Evolutionary conservation across 2,113 vertebrate species (phyloP).

Genomic region (Ptyas mucosa): DNA sequence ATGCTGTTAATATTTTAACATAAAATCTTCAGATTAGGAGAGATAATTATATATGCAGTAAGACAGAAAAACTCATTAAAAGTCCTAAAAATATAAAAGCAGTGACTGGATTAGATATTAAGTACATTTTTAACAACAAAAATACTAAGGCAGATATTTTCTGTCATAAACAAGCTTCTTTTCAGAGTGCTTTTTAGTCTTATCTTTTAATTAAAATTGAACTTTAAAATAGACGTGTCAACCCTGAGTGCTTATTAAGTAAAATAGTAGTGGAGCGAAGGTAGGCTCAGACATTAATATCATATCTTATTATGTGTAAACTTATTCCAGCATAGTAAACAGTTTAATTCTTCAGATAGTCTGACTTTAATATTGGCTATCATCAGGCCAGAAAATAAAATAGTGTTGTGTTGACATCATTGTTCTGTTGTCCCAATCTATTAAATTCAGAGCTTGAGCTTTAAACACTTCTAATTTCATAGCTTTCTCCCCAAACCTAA

Average conservation of each 20-base stretch:
- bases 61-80: slow-evolving; percentile 43
- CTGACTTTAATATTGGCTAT: slow-evolving; percentile 33
- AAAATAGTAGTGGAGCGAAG: slow-evolving; percentile 46
- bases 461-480: neutral
- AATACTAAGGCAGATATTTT: slow-evolving; percentile 53
- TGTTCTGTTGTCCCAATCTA: neutral
- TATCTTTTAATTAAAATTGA: slow-evolving; percentile 77
- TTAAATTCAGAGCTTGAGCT: neutral
- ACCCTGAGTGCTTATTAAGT: slow-evolving; percentile 60
- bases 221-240: slow-evolving; percentile 66
- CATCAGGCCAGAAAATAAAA: slow-evolving; percentile 29
- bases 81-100: slow-evolving; percentile 34
- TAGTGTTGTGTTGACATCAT: neutral
- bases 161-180: slow-evolving; percentile 59
- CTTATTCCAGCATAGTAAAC: slow-evolving; percentile 24
- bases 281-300: slow-evolving; percentile 46
- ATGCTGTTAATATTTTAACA: slow-evolving; percentile 24
- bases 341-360: slow-evolving; percentile 26
- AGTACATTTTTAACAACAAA: slow-evolving; percentile 47
- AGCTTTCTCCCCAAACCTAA: neutral
- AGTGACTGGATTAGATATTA: slow-evolving; percentile 59
- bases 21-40: slow-evolving; percentile 29
- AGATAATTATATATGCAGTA: slow-evolving; percentile 34
- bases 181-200: slow-evolving; percentile 56
- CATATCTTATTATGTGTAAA: slow-evolving; percentile 20